Evolutionary conservation across 37 sponge, comb jelly and placozoan species (phyloP).

Genomic region (Cladorhizidae sp.): DNA sequence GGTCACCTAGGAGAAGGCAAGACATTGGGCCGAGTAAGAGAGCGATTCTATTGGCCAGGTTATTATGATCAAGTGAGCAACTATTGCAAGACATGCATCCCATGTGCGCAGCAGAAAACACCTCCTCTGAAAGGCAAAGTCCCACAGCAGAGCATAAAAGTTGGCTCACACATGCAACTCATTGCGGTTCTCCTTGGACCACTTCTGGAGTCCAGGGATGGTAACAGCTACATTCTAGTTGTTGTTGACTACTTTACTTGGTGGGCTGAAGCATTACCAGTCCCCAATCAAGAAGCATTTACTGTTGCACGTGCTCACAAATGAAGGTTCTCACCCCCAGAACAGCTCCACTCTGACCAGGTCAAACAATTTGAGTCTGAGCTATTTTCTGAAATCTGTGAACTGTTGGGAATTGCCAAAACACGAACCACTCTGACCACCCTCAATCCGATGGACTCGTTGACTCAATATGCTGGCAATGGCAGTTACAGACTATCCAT

Average conservation of each 20-base stretch:
- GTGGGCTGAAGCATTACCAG: neutral
- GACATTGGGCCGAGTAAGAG: constrained; percentile 10
- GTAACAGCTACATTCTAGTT: constrained; percentile 13
- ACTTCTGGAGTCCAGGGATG: neutral
- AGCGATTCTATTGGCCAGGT: constrained; percentile 49
- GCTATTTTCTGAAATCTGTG: neutral
- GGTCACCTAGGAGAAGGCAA: constrained; percentile 13
- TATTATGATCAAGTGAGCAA: neutral
- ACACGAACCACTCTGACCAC: constrained; percentile 1
- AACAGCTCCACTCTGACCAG: constrained; percentile 28
- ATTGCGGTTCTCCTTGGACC: constrained; percentile 11
- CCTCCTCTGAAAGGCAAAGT: constrained; percentile 9
- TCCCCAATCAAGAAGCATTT: neutral
- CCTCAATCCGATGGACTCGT: neutral
- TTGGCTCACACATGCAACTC: constrained; percentile 4
- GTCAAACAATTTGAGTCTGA: constrained; percentile 21
- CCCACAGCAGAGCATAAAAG: constrained; percentile 3
- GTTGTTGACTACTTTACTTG: constrained; percentile 14
- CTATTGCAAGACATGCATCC: constrained; percentile 14
- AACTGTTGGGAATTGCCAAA: constrained; percentile 5
- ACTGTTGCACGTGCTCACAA: constrained; percentile 1
- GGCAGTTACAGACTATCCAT: neutral
- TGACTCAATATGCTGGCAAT: neutral
- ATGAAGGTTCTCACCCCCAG: constrained; percentile 9
- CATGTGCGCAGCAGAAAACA: constrained; percentile 11